A percentile compares a stretch with the other conserved stretches of the same genome.
Conservation (phyloP, 2,888 invertebrate species). For the Marronus borbonicus region DNA sequence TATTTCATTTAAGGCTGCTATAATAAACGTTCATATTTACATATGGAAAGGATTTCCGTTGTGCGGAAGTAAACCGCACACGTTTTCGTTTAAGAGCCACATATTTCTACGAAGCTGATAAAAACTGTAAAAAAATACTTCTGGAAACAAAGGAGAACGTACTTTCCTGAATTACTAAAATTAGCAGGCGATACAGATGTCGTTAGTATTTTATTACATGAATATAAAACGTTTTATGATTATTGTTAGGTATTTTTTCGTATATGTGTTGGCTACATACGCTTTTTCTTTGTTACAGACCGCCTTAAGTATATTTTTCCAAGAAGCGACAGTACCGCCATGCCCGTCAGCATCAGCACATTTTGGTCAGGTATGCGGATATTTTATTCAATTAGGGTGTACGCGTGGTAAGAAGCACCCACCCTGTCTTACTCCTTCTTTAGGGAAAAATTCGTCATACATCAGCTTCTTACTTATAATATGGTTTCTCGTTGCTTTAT, state of each 20-base stretch:
- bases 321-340: conserved; percentile 89
- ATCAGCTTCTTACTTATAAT: no score
- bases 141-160: background rate
- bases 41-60: background rate
- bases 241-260: background rate
- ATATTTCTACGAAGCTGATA: background rate
- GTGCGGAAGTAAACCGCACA: background rate
- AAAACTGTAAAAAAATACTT: background rate
- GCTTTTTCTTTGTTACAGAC: conserved; percentile 77
- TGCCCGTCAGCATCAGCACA: conserved; percentile 84
- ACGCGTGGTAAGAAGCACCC: background rate
- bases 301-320: conserved; percentile 94
- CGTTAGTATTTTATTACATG: background rate
- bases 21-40: background rate
- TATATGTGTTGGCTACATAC: background rate
- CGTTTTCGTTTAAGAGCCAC: background rate
- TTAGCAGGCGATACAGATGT: background rate
- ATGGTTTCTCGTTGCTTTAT: no score
- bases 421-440: background rate
- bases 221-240: background rate
- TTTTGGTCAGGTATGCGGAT: conserved; percentile 81
- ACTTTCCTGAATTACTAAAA: background rate
- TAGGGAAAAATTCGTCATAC: background rate
- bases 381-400: background rate
- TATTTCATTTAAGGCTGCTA: background rate